These are phyloP conservation scores for Cydia splendana DNA, from an alignment of 1,140 invertebrate species.

Conservation along the genomic window DNA sequence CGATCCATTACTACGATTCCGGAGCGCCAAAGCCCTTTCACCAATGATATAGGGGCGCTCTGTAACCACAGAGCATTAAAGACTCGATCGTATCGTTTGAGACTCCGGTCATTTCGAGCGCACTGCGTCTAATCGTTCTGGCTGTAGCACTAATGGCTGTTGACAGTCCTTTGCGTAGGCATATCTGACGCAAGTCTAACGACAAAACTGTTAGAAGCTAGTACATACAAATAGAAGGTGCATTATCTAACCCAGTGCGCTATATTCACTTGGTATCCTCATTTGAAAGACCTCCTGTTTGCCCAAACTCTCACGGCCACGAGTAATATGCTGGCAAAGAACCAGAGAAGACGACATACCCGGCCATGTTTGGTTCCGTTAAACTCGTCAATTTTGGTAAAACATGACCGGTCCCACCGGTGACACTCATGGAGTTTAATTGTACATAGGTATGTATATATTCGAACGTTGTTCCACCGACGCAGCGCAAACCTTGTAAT, in stretches of 20 bases:
- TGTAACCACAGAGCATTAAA: conserved; percentile 22
- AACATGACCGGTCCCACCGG: not conserved
- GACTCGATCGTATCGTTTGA: conserved; percentile 24
- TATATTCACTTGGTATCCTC: no score
- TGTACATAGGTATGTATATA: not conserved
- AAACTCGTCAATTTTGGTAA: not conserved
- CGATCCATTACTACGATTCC: conserved; percentile 25
- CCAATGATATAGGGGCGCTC: conserved; percentile 27
- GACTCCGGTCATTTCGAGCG: conserved; percentile 23
- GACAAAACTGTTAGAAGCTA: no score
- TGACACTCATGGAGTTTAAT: not conserved
- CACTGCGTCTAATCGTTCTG: conserved; percentile 12
- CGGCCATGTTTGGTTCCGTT: no score
- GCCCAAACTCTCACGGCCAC: no score
- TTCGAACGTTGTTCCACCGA: not conserved
- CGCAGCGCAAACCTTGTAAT: conserved; percentile 24
- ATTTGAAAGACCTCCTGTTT: no score
- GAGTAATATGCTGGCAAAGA: no score
- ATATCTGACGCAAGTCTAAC: not conserved
- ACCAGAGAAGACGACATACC: no score
- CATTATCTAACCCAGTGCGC: no score
- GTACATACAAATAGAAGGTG: no score
- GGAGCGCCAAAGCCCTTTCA: conserved; percentile 26
- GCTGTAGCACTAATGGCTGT: conserved; percentile 23
- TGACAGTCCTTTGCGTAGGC: conserved; percentile 21